A percentile compares a stretch with the other conserved stretches of the same genome.
Evolutionary conservation across 1,140 invertebrate species (phyloP).

Genomic region (Atta texana): DNA sequence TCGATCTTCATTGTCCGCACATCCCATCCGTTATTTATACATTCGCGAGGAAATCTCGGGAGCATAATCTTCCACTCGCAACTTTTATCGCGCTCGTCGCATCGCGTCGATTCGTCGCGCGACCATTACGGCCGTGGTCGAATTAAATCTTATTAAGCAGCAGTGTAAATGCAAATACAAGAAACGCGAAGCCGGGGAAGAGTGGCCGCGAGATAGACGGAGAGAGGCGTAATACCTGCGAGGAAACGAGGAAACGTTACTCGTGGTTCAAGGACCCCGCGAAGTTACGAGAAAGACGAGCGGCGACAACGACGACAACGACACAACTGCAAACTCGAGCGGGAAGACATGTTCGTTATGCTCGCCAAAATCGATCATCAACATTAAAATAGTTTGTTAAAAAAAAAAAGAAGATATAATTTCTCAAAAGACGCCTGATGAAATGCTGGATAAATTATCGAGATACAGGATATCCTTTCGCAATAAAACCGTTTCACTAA

Average conservation of each 20-base stretch:
- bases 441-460: slow-evolving; percentile 12
- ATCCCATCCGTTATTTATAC: slow-evolving; percentile 44
- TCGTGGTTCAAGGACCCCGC: slow-evolving; percentile 52
- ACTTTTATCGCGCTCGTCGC: slow-evolving; percentile 13
- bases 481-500: slow-evolving; percentile 17
- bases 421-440: background rate
- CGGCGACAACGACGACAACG: slow-evolving; percentile 3
- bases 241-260: slow-evolving; percentile 46
- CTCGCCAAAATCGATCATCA: slow-evolving; percentile 11
- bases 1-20: slow-evolving; percentile 9
- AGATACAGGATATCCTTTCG: slow-evolving; percentile 3
- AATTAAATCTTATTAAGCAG: slow-evolving; percentile 51
- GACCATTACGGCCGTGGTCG: slow-evolving; percentile 19
- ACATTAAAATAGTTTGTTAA: background rate
- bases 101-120: slow-evolving; percentile 1
- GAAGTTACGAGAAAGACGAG: slow-evolving; percentile 31
- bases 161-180: slow-evolving; percentile 53
- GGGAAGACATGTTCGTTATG: background rate
- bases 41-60: slow-evolving; percentile 3
- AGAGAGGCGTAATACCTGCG: slow-evolving; percentile 42
- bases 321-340: background rate
- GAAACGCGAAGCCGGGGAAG: background rate
- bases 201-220: slow-evolving; percentile 23
- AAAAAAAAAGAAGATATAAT: too few relatives aligned
- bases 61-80: slow-evolving; percentile 15